Evolutionary conservation across 2,113 vertebrate species (phyloP).

Genomic region (Taurulus bubalis): DNA sequence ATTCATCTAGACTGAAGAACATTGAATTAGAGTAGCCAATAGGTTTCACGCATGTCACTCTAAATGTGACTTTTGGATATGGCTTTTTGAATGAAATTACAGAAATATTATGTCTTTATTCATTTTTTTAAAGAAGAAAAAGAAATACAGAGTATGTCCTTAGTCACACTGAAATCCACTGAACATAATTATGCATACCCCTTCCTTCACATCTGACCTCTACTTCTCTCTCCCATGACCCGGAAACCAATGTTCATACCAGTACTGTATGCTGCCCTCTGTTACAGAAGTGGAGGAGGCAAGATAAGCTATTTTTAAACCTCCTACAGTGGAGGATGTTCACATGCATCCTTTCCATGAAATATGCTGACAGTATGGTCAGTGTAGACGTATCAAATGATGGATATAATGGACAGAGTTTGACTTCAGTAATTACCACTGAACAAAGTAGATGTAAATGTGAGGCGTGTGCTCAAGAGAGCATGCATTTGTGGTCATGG

Average conservation of each 20-base stretch:
- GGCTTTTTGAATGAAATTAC: not conserved
- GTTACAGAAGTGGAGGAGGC: conserved; percentile 52
- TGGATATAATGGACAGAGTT: conserved; percentile 9
- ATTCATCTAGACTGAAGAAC: conserved; percentile 22
- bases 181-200: not conserved
- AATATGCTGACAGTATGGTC: not conserved
- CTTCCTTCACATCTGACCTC: conserved; percentile 30
- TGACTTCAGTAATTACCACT: not conserved
- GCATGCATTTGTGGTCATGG: conserved; percentile 37
- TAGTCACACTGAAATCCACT: conserved; percentile 9
- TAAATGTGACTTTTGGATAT: conserved; percentile 10
- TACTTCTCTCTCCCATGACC: conserved; percentile 54
- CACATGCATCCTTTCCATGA: conserved; percentile 31
- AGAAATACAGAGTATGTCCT: not conserved
- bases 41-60: conserved; percentile 4
- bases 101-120: not conserved
- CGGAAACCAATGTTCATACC: conserved; percentile 54
- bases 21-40: conserved; percentile 5
- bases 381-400: not conserved
- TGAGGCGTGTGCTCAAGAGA: conserved; percentile 29
- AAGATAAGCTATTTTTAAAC: conserved; percentile 67
- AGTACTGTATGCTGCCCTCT: conserved; percentile 42
- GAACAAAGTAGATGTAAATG: not conserved
- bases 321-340: conserved; percentile 39
- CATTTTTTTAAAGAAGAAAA: not conserved